Base-by-base conservation (phyloP, 2,888 invertebrate genomes). In the Anthophora plumipes region DNA sequence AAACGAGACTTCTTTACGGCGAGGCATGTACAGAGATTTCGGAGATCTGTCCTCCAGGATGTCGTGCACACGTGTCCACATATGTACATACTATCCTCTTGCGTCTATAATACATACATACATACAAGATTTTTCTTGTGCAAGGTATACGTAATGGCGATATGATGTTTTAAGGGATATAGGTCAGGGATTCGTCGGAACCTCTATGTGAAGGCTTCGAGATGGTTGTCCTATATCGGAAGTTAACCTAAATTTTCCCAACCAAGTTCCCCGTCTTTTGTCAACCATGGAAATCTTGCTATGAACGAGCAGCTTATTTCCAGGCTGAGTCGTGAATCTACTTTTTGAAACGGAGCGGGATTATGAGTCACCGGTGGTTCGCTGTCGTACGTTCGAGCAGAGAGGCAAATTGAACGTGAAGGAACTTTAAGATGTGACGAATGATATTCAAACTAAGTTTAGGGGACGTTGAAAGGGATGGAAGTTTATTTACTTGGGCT, bases 141-240 rank as follows among this genome's bases (percentile, higher is more conserved):
- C 54, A 46, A 57, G 52, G 75, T 50, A 48, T 73, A 73, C 73
- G 71, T 87, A 85, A 86, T 81, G 77, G 83, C 67, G 77, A 80
- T 85, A 80, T 78, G 84, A 88, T 88, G 85, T 88, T 88, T 87
- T 78, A 80, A 87, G 76, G 84, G 83, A 87, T 87, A 87, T 87
- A 80, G 87, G 87, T 88, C 87, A 87, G 78, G 86, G 86, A 87
- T 87, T 84, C 84, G 76, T 72, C 70, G 74, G 86, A 75, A 79
- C 69, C 77, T 80, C 66, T 57, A 25, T 67, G 72, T 50, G 73
- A 83, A 86, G 72, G 82, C 66, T 73, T 79, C 80, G 61, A 66
- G 76, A 61, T 61, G 59, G 80, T 84, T 76, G 73, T 76, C 77
- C 78, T 79, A 82, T 68, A 77, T 74, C 67, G 57, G 31, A 71